A percentile compares a stretch with the other conserved stretches of the same genome.
Evolutionary conservation across 1,140 invertebrate genomes (phyloP).

Genomic region (Scaptomyza montana): DNA sequence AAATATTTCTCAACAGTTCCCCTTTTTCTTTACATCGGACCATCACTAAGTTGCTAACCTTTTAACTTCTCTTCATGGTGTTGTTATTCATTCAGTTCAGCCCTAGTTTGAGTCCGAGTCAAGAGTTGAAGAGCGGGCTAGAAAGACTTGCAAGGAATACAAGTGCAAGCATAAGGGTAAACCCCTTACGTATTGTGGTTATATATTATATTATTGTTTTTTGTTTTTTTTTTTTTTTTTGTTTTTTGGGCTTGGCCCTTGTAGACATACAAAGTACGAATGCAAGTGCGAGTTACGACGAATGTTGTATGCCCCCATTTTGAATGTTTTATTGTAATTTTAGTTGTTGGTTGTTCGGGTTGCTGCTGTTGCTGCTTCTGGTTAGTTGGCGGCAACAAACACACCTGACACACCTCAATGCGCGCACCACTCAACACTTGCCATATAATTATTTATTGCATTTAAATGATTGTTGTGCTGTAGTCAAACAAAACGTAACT

Average conservation of each 20-base stretch:
- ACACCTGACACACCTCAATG: constrained; percentile 76
- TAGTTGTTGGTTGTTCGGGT: constrained; percentile 50
- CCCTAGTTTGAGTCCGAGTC: constrained; percentile 4
- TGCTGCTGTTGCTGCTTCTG: constrained; percentile 41
- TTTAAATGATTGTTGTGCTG: constrained; percentile 79
- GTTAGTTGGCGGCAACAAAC: constrained; percentile 57
- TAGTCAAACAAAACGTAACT: constrained; percentile 53
- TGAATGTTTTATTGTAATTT: constrained; percentile 55
- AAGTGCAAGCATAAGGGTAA: neutral
- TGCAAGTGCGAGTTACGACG: constrained; percentile 5
- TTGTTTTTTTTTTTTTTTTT: neutral
- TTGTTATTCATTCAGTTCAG: constrained; percentile 1
- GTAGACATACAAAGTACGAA: constrained; percentile 3
- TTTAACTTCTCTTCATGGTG: neutral
- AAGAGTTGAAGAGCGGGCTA: constrained; percentile 6
- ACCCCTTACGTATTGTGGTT: too few relatives aligned
- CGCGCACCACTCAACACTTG: constrained; percentile 80
- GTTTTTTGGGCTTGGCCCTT: constrained; percentile 42
- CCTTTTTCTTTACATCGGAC: neutral
- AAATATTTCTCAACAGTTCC: too few relatives aligned
- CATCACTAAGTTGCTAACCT: constrained; percentile 4
- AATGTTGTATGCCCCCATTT: constrained; percentile 37
- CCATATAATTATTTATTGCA: constrained; percentile 83
- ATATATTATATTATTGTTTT: constrained; percentile 10
- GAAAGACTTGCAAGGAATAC: constrained; percentile 19